Base-by-base conservation (phyloP, 2,888 invertebrate genomes). In the Morpho achilles region DNA sequence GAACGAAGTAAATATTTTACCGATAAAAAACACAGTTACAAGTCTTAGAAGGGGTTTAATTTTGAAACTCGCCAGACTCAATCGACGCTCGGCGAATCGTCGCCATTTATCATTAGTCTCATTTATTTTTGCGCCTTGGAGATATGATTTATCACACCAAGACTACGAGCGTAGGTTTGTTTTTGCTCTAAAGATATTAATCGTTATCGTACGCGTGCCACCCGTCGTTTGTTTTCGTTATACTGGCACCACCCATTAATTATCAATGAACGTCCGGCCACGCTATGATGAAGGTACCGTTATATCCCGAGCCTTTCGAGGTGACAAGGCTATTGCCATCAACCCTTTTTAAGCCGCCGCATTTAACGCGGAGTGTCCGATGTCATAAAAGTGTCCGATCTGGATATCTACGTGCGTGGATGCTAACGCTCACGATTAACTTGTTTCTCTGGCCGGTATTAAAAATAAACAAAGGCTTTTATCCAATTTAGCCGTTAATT, bases 371-470 rank as follows among this genome's bases (percentile, higher is more conserved):
- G 77, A 87, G 84, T 85, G 86, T 81, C 86, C 83, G 82, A 81
- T 85, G 88, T 89, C 89, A 90, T 89, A 89, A 89, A 88, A 87
- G 84, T 87, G 87, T 87, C 88, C 83, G 84, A 87, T 87, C 82
- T 80, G 76, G 77, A 84, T 80, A 84, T 81, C 85, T 83, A 82
- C 86, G 70, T 68, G 68, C 81, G 79, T 73, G 78, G 74, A 84
- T 80, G 83, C 79, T 82, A 83, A 85, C 70, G 80, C 83, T 80
- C 70, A 75, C 81, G 83, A 87, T 88, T 87, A 87, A 85, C 86
- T 82, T 83, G 81, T 84, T 77, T 76, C 75, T 76, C 74, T 74
- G 75, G 71, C 70, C 72, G 70, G 69, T 75, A 74, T 78, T 77
- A 77, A 79, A 79, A 82, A 82, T 77, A 81, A 77, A 79, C 69